Base-by-base conservation (phyloP, 2,797 vertebrate species). In the Microhierax caerulescens region DNA sequence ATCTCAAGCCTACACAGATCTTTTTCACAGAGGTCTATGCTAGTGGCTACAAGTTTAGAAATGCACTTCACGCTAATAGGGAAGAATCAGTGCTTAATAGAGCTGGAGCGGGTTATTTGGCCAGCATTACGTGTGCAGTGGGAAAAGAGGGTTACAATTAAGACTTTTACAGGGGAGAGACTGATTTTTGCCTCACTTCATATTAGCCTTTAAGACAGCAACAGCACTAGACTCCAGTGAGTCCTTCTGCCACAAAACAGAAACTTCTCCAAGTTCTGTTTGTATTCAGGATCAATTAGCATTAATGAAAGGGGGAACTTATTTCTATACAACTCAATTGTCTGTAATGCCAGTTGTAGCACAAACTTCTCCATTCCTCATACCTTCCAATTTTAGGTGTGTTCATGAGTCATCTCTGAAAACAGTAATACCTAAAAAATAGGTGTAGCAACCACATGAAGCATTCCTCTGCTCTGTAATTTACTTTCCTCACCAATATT, bases 61-160 rank as follows among this genome's bases (percentile, higher is more conserved):
- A 76, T 13, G 34, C 0, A 3, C 25, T 84, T 17, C 22, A 81
- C 78, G 25, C 14, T 50, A 61, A 65, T 1, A 73, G 27, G 39
- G 48, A 56, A 83, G 8, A 41, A 79, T 47, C 21, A 77, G 64
- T 60, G 77, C 32, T 53, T 60, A 28, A 34, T 15, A 43, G 60
- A 80, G 43, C 4, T 73, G 45, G 4, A n/a, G 17, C 9, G 7
- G 50, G 18, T 30, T 60, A 60, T 22, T n/a, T 53, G 34, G 5
- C 10, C 16, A 74, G 32, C 2, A 22, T 28, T 23, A 25, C 0
- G 3, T 15, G 51, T 12, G 30, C 1, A 47, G 23, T 5, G 43
- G 27, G 23, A 76, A 83, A 69, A 22, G 24, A 80, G 28, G 6
- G 77, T 10, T 11, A 48, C 48, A 60, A 84, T 27, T 27, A 47